Evolutionary conservation across 92 coral and sea anemone genomes (phyloP), one percentile per base, ranked within the genome.

Genomic region (Epizoanthus stellaris): DNA sequence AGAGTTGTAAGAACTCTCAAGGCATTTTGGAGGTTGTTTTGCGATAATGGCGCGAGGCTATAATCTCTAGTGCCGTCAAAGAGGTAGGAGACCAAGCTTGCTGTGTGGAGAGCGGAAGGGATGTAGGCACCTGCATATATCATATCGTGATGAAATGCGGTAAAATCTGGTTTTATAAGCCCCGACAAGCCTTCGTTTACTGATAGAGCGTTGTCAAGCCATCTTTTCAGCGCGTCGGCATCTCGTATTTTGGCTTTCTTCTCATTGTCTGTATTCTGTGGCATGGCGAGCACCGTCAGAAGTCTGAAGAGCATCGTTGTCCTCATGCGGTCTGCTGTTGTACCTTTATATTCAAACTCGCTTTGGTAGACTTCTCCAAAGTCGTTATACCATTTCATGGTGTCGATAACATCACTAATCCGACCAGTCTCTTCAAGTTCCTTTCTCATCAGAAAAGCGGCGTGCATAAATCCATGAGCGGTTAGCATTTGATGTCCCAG

Each of bases 241-340:
- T 92, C 98, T 25, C 88, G 77, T 34, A 87, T 70, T 61, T 85
- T 88, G 12, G 70, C 79, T 60, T 77, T 82, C 12, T 84, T 60
- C 52, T 89, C 89, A 62, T 54, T 58, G 25, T 61, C 56, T 23
- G 86, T 85, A 17, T 40, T 40, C 23, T 68, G 77, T 2, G 90
- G 95, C 86, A 80, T 90, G 70, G 84, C 72, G 54, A 94, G 75
- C 62, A 94, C 83, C 3, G 84, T 72, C 47, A 91, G 73, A 65
- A 94, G 86, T 25, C 98, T 87, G 68, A 77, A 91, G 0, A 91
- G 47, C 76, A 91, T 66, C 0, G 85, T 85, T 3, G 95, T 94
- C 57, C 93, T 88, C 85, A 94, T 90, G 21, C 87, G 54, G 87
- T 94, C 98, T n/a, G 98, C 98, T 20, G 93, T 87, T 12, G 93